Evolutionary conservation across 2,113 vertebrate genomes (phyloP).

Genomic region (Pandion haliaetus): DNA sequence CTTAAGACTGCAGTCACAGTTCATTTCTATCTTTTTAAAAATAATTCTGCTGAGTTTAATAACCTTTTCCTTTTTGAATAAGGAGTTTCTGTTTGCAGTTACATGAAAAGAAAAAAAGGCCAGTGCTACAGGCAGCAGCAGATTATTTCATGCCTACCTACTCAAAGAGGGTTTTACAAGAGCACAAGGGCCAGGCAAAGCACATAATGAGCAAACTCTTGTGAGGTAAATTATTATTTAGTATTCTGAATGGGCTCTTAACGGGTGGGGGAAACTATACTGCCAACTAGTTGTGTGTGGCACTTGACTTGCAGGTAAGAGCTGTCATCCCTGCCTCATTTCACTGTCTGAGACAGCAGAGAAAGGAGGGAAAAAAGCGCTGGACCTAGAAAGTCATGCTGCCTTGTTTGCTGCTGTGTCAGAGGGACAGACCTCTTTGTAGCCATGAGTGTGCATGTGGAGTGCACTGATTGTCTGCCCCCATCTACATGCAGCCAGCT

Average conservation of each 20-base stretch:
- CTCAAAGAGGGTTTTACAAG: conserved; percentile 51
- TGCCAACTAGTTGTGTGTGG: not conserved
- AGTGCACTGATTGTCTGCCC: not conserved
- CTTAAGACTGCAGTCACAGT: conserved; percentile 17
- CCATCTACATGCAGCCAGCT: not conserved
- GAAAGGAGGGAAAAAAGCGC: not conserved
- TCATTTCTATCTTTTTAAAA: conserved; percentile 42
- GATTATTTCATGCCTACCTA: conserved; percentile 65
- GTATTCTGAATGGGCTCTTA: conserved; percentile 53
- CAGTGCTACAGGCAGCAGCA: conserved; percentile 55
- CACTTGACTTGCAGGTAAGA: not conserved
- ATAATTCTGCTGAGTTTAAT: conserved; percentile 63
- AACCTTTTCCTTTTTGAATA: conserved; percentile 69
- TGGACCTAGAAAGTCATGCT: not conserved
- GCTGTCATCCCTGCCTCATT: not conserved
- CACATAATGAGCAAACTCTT: conserved; percentile 64
- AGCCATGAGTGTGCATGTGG: accelerated
- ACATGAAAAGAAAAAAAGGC: conserved; percentile 53
- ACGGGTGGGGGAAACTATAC: not conserved
- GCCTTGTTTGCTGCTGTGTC: not conserved
- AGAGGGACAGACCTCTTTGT: not conserved
- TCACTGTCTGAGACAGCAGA: not conserved
- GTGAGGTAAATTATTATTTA: conserved; percentile 66
- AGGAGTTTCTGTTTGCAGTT: conserved; percentile 68
- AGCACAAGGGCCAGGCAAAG: conserved; percentile 25